Conservation (phyloP, 2,888 invertebrate genomes). For the Euplexia lucipara region DNA sequence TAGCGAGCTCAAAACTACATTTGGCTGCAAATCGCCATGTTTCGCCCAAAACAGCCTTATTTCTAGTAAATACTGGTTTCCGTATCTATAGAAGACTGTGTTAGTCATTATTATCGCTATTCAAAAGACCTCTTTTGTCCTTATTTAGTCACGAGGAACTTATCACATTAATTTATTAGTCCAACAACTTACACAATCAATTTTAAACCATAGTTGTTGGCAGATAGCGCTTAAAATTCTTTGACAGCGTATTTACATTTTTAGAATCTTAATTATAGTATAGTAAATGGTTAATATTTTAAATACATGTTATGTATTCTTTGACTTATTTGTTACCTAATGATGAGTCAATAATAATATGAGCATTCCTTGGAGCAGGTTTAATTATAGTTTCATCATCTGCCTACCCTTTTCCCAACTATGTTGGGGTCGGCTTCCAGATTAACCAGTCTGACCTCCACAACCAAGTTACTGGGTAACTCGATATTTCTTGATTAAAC, state of each 20-base stretch:
- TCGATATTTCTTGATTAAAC: too few species aligned
- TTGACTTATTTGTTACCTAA: slow-evolving; percentile 9
- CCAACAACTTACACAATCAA: not conserved
- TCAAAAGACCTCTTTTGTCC: slow-evolving; percentile 28
- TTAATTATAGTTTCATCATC: slow-evolving; percentile 21
- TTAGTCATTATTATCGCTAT: slow-evolving; percentile 24
- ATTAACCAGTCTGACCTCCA: too few species aligned
- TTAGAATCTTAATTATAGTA: slow-evolving; percentile 5
- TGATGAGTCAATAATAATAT: slow-evolving; percentile 35
- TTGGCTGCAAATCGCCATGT: too few species aligned
- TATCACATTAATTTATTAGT: not conserved
- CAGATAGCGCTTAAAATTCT: not conserved
- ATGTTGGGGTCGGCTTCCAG: too few species aligned
- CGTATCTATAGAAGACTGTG: too few species aligned
- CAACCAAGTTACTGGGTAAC: too few species aligned
- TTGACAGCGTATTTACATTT: not conserved
- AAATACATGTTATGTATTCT: slow-evolving; percentile 4
- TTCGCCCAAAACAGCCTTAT: too few species aligned
- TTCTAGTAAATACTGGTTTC: too few species aligned
- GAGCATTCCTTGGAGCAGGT: slow-evolving; percentile 3
- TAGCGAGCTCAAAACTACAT: too few species aligned
- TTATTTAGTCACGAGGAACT: slow-evolving; percentile 41
- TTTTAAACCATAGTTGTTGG: slow-evolving; percentile 6
- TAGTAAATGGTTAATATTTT: slow-evolving; percentile 14
- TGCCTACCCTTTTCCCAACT: too few species aligned